Conservation (phyloP, 2,113 vertebrate genomes). For the Callopanchax toddi region DNA sequence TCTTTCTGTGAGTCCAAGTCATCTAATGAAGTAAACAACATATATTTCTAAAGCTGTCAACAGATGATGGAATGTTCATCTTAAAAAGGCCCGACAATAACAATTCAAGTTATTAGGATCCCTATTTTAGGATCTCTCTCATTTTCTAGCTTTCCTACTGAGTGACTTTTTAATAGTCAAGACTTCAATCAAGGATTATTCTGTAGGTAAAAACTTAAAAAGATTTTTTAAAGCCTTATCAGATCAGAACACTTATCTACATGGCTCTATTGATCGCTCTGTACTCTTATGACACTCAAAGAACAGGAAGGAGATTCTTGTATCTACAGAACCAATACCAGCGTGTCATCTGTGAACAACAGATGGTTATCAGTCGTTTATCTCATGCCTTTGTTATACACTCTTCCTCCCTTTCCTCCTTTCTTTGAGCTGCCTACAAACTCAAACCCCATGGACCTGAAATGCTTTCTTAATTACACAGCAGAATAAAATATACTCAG, state of each 20-base stretch:
- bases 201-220: conserved; percentile 66
- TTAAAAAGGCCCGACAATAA: conserved; percentile 4
- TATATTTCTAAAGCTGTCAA: background rate
- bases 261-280: conserved; percentile 75
- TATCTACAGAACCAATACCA: conserved; percentile 52
- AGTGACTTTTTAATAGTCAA: conserved; percentile 7
- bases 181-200: conserved; percentile 73
- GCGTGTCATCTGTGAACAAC: conserved; percentile 53
- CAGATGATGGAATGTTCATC: conserved; percentile 8
- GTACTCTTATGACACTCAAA: conserved; percentile 58
- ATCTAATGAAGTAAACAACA: conserved; percentile 20
- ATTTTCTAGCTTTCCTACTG: too few relatives aligned
- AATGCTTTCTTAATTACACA: background rate
- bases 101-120: background rate
- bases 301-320: conserved; percentile 68
- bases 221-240: conserved; percentile 72
- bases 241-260: conserved; percentile 80
- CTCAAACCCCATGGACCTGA: background rate
- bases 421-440: conserved; percentile 3
- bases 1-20: background rate
- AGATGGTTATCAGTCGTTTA: conserved; percentile 67
- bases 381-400: conserved; percentile 35
- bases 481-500: conserved; percentile 2
- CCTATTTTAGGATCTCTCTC: too few relatives aligned
- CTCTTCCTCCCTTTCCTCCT: background rate